Conservation (phyloP, 1,140 invertebrate species). For the Atta texana region DNA sequence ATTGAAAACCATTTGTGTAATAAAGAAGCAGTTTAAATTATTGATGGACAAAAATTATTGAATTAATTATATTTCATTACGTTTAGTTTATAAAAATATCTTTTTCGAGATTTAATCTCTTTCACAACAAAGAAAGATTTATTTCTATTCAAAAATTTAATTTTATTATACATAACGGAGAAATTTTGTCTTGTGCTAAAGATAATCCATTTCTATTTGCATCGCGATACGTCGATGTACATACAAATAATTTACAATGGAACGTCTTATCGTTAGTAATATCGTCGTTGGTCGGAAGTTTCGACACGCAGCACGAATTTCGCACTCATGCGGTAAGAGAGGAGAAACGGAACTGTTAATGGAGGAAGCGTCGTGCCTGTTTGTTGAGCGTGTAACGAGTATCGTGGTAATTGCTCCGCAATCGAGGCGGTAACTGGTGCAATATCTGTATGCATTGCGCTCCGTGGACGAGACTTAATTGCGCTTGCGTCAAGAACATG, state of each 20-base stretch:
- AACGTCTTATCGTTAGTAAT: slow-evolving; percentile 40
- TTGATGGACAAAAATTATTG: not conserved
- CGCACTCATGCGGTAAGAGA: slow-evolving; percentile 19
- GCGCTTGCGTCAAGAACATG: slow-evolving; percentile 51
- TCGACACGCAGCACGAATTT: slow-evolving; percentile 58
- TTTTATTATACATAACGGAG: not conserved
- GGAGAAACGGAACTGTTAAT: slow-evolving; percentile 30
- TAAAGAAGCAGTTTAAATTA: not conserved
- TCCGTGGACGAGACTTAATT: slow-evolving; percentile 59
- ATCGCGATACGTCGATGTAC: not conserved
- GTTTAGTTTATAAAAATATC: not conserved
- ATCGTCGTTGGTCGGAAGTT: slow-evolving; percentile 55
- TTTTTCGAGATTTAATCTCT: not conserved
- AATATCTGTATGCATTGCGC: slow-evolving; percentile 46
- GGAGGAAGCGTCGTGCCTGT: slow-evolving; percentile 32
- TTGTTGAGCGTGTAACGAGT: slow-evolving; percentile 64
- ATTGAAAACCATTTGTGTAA: not conserved
- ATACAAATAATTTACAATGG: slow-evolving; percentile 16
- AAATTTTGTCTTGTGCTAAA: not conserved
- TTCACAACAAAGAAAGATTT: not conserved
- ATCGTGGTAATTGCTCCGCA: slow-evolving; percentile 63
- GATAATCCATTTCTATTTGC: not conserved
- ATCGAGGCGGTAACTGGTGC: slow-evolving; percentile 56
- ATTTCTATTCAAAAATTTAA: not conserved
- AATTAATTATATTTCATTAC: not conserved